phyloP scores from a whole-genome alignment of 2,797 vertebrate genomes.

The Poecile montanus region DNA sequence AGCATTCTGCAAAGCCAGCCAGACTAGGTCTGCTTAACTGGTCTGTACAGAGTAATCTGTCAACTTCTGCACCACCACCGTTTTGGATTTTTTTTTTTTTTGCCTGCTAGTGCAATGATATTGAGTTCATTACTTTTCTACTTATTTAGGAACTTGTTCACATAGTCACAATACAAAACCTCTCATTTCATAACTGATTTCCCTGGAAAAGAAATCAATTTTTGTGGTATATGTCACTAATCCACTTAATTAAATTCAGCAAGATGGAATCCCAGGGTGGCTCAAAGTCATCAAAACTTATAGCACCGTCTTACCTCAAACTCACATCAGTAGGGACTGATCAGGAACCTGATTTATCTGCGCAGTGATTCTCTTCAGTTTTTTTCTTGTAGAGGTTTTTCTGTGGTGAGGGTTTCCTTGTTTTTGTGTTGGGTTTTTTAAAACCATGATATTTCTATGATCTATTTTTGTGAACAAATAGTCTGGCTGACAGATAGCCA shows the following conservation, averaged over 20 bases:
- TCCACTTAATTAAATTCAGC: background rate
- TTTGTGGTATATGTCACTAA: background rate
- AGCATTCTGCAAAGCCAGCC: background rate
- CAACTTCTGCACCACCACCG: background rate
- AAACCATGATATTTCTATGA: background rate
- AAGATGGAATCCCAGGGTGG: background rate
- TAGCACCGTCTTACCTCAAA: background rate
- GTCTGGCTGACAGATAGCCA: background rate
- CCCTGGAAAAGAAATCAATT: background rate
- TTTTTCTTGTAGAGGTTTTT: background rate
- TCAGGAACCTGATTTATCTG: background rate
- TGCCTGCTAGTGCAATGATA: background rate
- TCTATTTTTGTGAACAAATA: background rate
- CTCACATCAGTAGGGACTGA: background rate
- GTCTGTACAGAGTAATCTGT: background rate
- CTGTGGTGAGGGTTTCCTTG: background rate
- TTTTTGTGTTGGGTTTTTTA: background rate
- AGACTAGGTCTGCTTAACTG: background rate
- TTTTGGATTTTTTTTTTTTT: background rate
- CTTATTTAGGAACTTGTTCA: background rate
- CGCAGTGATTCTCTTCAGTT: background rate
- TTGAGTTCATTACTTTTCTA: background rate
- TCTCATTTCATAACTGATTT: background rate
- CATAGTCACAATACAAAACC: background rate
- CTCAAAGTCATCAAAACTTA: background rate